Evolutionary conservation across 2,888 invertebrate species (phyloP).

Genomic region (Caenorhabditis macrosperma): DNA sequence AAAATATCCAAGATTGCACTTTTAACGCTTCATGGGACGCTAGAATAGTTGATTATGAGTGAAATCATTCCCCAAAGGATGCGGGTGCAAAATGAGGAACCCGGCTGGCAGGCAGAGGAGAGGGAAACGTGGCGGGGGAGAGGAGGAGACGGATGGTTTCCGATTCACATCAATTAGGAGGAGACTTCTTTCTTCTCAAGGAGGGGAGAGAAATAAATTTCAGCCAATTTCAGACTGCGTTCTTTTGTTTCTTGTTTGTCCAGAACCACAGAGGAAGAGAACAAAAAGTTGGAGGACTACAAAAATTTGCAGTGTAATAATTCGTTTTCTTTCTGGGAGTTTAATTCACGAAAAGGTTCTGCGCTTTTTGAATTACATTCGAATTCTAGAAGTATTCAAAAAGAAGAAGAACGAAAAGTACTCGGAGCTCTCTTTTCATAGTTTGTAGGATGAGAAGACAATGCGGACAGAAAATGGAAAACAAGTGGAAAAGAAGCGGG

Average conservation of each 20-base stretch:
- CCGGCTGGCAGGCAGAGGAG: background rate
- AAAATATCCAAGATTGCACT: too few relatives aligned
- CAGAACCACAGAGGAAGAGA: background rate
- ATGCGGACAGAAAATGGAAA: background rate
- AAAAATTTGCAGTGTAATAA: too few relatives aligned
- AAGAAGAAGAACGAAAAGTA: background rate
- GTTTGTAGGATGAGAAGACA: background rate
- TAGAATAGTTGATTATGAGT: too few relatives aligned
- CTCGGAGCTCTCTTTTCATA: background rate
- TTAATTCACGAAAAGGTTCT: too few relatives aligned
- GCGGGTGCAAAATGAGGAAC: too few relatives aligned
- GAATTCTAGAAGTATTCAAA: too few relatives aligned
- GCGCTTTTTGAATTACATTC: too few relatives aligned
- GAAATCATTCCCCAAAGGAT: too few relatives aligned
- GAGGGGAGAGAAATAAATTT: conserved; percentile 23
- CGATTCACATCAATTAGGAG: conserved; percentile 43
- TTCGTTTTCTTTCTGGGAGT: too few relatives aligned
- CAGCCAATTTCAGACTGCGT: conserved; percentile 12
- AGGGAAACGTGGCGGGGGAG: background rate
- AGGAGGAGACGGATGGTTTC: conserved; percentile 42
- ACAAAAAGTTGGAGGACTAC: background rate
- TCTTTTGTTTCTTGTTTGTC: background rate
- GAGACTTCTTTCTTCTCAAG: conserved; percentile 17
- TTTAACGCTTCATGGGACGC: too few relatives aligned
- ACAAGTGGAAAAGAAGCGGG: background rate